phyloP scores from a whole-genome alignment of 1,140 invertebrate genomes.

The Colletes gigas region DNA sequence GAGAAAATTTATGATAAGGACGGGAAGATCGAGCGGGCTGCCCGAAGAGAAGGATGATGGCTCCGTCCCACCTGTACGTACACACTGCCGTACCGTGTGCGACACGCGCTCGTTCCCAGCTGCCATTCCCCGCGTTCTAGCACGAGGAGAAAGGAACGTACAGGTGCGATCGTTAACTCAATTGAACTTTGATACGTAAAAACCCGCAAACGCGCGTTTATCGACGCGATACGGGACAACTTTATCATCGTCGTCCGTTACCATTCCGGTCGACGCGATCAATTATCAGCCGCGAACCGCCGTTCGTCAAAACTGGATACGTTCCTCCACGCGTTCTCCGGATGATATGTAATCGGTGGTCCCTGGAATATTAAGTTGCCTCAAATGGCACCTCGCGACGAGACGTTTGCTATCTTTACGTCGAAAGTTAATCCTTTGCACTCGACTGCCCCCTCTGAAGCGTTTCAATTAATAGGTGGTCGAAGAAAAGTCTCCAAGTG shows the following conservation, averaged over 20 bases:
- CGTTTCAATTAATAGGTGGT: no score
- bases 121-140: conserved; percentile 51
- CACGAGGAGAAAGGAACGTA: conserved; percentile 64
- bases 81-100: conserved; percentile 26
- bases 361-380: no score
- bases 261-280: not conserved
- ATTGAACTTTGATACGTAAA: conserved; percentile 65
- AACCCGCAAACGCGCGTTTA: conserved; percentile 25
- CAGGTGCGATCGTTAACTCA: conserved; percentile 66
- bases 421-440: no score
- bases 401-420: no score
- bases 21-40: not conserved
- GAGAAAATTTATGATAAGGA: conserved; percentile 33
- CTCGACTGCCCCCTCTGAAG: no score
- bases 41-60: conserved; percentile 39
- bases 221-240: not conserved
- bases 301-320: no score
- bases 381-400: no score
- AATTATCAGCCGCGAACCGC: not conserved
- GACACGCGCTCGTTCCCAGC: conserved; percentile 53
- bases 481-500: no score
- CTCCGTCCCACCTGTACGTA: conserved; percentile 59
- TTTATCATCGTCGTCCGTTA: conserved; percentile 11
- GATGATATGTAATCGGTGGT: no score
- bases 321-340: no score